Percentiles rank a stretch among this genome's conserved stretches.
Evolutionary conservation across 2,888 invertebrate species (phyloP).

Genomic region (Drosophila borealis): DNA sequence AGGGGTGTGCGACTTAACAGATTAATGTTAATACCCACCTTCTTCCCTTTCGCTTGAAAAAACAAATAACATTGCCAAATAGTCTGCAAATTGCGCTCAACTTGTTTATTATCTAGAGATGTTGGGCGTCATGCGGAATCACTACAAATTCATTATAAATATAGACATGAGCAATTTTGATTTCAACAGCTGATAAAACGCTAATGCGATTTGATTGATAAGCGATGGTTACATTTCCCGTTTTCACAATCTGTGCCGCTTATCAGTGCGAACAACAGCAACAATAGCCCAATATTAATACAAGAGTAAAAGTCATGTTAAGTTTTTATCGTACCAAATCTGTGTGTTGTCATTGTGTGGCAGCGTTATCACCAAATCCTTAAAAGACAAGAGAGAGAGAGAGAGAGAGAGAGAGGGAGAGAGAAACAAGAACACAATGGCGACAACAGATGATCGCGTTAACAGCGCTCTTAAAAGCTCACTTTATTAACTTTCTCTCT

Average conservation of each 20-base stretch:
- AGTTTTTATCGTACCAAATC: conserved; percentile 22
- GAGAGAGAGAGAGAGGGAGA: conserved; percentile 17
- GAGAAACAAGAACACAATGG: background rate
- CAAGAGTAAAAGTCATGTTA: conserved; percentile 13
- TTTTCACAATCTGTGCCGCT: conserved; percentile 26
- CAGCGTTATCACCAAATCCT: conserved; percentile 24
- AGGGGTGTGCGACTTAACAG: no score
- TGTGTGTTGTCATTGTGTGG: conserved; percentile 1
- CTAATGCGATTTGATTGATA: conserved; percentile 54
- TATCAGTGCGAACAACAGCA: conserved; percentile 24
- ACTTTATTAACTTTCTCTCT: conserved; percentile 24
- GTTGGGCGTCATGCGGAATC: conserved; percentile 34
- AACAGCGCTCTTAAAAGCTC: conserved; percentile 51
- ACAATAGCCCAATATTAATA: conserved; percentile 20
- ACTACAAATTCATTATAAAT: conserved; percentile 40
- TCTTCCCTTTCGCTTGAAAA: background rate
- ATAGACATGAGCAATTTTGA: conserved; percentile 62
- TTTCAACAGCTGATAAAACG: conserved; percentile 32
- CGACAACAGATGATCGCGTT: conserved; percentile 62
- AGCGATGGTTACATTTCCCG: conserved; percentile 28
- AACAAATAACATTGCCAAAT: conserved; percentile 20
- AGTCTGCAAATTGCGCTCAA: conserved; percentile 27
- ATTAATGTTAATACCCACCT: background rate
- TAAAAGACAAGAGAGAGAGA: conserved; percentile 15
- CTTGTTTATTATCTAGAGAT: conserved; percentile 26